Evolutionary conservation across 1,140 invertebrate species (phyloP).

Genomic region (Neodiprion virginianus): DNA sequence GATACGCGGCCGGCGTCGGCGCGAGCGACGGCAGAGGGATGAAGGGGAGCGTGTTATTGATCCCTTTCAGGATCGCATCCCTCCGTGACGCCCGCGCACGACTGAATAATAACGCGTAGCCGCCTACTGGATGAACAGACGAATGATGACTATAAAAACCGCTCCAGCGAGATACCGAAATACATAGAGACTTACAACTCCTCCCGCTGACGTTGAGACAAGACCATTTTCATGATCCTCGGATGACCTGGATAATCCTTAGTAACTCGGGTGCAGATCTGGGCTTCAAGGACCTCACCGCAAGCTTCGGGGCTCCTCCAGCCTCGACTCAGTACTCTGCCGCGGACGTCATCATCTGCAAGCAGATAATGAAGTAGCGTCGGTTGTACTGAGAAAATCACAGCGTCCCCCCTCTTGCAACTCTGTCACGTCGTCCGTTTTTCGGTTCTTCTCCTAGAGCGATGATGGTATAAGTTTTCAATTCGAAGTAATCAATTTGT

Average conservation of each 20-base stretch:
- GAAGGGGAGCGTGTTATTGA: constrained; percentile 48
- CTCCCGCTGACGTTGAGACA: constrained; percentile 98
- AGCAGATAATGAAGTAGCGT: neutral
- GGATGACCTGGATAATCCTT: constrained; percentile 25
- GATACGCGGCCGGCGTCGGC: neutral
- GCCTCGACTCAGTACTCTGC: neutral
- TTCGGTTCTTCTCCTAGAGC: too few relatives aligned
- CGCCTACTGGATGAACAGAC: neutral
- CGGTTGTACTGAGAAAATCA: too few relatives aligned
- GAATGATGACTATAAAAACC: constrained; percentile 19
- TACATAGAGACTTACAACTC: constrained; percentile 85
- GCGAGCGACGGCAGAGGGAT: constrained; percentile 7
- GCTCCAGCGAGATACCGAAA: constrained; percentile 1
- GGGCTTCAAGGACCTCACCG: constrained; percentile 5
- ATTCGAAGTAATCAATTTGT: too few relatives aligned
- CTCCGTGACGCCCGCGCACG: neutral
- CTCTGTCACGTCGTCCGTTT: too few relatives aligned
- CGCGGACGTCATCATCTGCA: neutral
- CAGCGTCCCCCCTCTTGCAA: too few relatives aligned
- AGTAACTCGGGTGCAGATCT: constrained; percentile 2
- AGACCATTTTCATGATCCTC: constrained; percentile 95
- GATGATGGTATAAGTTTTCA: too few relatives aligned
- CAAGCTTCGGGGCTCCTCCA: neutral
- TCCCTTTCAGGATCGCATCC: constrained; percentile 13
- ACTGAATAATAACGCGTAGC: constrained; percentile 18